phyloP scores from a whole-genome alignment of 2,113 vertebrate species.

The Xenopus tropicalis region DNA sequence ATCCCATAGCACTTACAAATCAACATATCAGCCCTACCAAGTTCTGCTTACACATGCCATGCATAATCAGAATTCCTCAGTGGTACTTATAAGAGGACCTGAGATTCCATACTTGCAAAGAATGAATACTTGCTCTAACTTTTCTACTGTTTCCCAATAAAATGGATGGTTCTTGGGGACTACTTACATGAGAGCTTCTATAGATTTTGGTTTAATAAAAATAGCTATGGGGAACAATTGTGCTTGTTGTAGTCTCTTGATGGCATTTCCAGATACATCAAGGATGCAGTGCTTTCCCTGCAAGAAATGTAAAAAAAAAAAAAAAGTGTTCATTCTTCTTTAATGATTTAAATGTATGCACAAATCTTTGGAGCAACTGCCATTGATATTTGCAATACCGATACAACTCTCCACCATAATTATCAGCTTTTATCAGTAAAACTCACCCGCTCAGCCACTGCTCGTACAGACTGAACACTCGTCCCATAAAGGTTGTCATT shows the following conservation, averaged over 20 bases:
- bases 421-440: not conserved
- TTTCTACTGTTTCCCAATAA: no score
- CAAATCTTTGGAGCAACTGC: no score
- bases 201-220: conserved; percentile 99
- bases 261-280: conserved; percentile 97
- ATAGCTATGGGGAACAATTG: conserved; percentile 96
- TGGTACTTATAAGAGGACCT: no score
- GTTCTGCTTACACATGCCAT: no score
- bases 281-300: conserved; percentile 98
- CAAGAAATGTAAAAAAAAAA: conserved; percentile 30
- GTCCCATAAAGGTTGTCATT: conserved; percentile 98
- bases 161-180: no score
- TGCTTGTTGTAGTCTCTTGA: conserved; percentile 98
- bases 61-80: no score
- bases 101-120: no score
- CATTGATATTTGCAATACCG: no score
- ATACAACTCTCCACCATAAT: no score
- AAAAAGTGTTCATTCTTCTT: not conserved
- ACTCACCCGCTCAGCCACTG: conserved; percentile 91
- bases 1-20: no score
- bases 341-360: not conserved
- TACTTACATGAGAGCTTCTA: conserved; percentile 96
- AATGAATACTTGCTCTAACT: no score
- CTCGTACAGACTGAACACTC: conserved; percentile 93
- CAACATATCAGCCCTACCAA: no score